These are phyloP conservation scores for Cheilosia impressa DNA, from an alignment of 2,888 invertebrate species.

Conservation along the genomic window DNA sequence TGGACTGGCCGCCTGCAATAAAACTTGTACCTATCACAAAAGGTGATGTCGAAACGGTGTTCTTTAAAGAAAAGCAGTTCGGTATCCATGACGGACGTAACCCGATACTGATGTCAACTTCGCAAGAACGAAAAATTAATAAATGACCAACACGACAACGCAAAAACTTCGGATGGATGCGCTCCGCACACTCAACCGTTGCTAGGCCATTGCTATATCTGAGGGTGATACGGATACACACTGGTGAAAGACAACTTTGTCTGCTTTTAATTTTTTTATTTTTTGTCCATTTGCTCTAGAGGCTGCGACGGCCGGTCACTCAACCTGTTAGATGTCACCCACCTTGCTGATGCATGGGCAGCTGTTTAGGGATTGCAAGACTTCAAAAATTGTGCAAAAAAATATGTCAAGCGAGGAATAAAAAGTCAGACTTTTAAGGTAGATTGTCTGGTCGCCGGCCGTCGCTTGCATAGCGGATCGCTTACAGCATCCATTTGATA, in stretches of 20 bases:
- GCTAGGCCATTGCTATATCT: neutral
- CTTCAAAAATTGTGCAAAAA: neutral
- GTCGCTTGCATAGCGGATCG: conserved; percentile 30
- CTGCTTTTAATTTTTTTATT: conserved; percentile 1
- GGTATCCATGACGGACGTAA: conserved; percentile 51
- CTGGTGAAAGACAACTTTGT: conserved; percentile 15
- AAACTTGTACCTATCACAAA: neutral
- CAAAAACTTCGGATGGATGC: conserved; percentile 42
- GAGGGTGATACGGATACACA: conserved; percentile 7
- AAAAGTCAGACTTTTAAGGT: conserved; percentile 2
- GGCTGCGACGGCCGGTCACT: conserved; percentile 37
- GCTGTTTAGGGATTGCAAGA: conserved; percentile 10
- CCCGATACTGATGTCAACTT: conserved; percentile 27
- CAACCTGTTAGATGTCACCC: conserved; percentile 55
- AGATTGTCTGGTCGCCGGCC: conserved; percentile 22
- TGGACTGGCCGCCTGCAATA: neutral
- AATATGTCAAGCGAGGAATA: neutral
- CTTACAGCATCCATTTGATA: conserved; percentile 58
- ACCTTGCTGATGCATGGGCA: conserved; percentile 31
- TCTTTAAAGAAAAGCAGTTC: neutral
- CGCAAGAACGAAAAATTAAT: neutral
- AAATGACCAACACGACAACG: conserved; percentile 25
- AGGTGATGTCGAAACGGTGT: conserved; percentile 1
- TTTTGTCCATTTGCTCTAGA: neutral
- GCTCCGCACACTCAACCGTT: neutral